phyloP scores from a whole-genome alignment of 2,888 invertebrate species.

The Sinopyrophorus schimmeli region DNA sequence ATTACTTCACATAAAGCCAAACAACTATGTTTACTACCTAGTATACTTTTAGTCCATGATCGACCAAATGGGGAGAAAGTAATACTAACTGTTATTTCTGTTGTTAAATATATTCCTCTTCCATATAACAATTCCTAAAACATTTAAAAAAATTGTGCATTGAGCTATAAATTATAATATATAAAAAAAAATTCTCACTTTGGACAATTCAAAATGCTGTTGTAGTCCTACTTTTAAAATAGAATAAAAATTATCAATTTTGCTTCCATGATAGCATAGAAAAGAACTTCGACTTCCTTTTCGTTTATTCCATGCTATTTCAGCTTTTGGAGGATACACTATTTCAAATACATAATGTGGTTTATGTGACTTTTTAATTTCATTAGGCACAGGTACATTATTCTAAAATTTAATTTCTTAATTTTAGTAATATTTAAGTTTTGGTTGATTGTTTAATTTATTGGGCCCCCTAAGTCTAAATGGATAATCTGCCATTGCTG shows the following conservation, averaged over 20 bases:
- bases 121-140: slow-evolving; percentile 67
- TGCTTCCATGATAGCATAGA: slow-evolving; percentile 77
- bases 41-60: slow-evolving; percentile 74
- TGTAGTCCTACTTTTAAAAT: slow-evolving; percentile 78
- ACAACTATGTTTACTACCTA: slow-evolving; percentile 76
- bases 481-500: too few species aligned
- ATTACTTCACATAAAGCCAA: slow-evolving; percentile 81
- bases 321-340: slow-evolving; percentile 59
- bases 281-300: slow-evolving; percentile 62
- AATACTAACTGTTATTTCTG: slow-evolving; percentile 72
- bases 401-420: slow-evolving; percentile 32
- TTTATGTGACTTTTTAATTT: slow-evolving; percentile 33
- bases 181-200: slow-evolving; percentile 28
- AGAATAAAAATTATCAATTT: slow-evolving; percentile 80
- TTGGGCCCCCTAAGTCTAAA: slow-evolving; percentile 1
- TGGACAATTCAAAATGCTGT: slow-evolving; percentile 62
- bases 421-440: neutral
- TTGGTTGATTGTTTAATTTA: neutral
- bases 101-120: slow-evolving; percentile 75
- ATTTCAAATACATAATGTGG: slow-evolving; percentile 75
- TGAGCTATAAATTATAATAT: neutral
- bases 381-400: slow-evolving; percentile 33
- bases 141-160: slow-evolving; percentile 5
- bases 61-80: slow-evolving; percentile 73
- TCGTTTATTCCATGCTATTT: slow-evolving; percentile 63